Conservation (phyloP, 2,113 vertebrate species). For the Nothobranchius kuhntae region DNA sequence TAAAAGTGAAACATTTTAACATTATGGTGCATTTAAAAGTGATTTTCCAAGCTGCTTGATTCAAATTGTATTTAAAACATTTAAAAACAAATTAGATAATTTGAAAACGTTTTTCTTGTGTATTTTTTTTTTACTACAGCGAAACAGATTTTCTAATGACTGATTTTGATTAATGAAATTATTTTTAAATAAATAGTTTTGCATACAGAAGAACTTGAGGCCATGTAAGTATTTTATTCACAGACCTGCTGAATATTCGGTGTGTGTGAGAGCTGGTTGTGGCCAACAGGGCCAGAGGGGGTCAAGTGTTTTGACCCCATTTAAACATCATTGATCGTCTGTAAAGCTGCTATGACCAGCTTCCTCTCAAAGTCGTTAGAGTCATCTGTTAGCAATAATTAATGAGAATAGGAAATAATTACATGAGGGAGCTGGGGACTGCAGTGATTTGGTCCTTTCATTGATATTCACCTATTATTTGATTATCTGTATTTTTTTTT, state of each 20-base stretch:
- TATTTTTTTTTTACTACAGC: no score
- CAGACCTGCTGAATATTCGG: neutral
- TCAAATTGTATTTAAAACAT: no score
- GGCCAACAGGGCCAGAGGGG: slow-evolving; percentile 43
- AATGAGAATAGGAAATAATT: slow-evolving; percentile 95
- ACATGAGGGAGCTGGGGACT: slow-evolving; percentile 88
- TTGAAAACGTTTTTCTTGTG: no score
- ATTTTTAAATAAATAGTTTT: no score
- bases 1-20: no score
- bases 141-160: no score
- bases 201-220: no score
- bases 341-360: slow-evolving; percentile 77
- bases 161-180: no score
- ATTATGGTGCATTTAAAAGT: no score
- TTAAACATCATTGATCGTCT: slow-evolving; percentile 76
- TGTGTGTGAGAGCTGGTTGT: slow-evolving; percentile 28
- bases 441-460: slow-evolving; percentile 78
- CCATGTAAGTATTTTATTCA: neutral
- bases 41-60: no score
- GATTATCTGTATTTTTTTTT: slow-evolving; percentile 77
- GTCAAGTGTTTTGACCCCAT: slow-evolving; percentile 76
- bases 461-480: slow-evolving; percentile 89
- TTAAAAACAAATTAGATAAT: no score
- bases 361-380: slow-evolving; percentile 92
- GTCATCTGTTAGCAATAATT: slow-evolving; percentile 95